Evolutionary conservation across 1,140 invertebrate species (phyloP).

Genomic region (Ostrea denselamellosa): DNA sequence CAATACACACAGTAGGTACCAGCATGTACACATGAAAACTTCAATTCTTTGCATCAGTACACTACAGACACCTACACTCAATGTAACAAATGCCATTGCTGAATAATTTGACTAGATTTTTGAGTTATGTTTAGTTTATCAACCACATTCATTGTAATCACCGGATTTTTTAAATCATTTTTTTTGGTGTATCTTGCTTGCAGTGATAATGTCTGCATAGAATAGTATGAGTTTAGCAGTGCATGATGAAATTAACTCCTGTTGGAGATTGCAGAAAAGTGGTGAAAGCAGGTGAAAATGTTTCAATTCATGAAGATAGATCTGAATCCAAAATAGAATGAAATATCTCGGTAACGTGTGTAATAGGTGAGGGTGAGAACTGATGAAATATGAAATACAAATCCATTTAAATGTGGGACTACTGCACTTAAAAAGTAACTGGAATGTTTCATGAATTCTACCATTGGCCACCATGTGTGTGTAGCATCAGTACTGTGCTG

Average conservation of each 20-base stretch:
- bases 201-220: background rate
- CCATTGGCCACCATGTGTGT: background rate
- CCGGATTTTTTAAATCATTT: no score
- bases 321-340: no score
- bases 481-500: background rate
- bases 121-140: background rate
- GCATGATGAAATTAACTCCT: background rate
- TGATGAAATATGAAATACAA: constrained; percentile 1
- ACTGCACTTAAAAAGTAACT: background rate
- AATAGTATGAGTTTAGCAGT: background rate
- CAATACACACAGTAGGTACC: background rate
- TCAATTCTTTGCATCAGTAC: background rate
- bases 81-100: background rate
- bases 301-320: no score
- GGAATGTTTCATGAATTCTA: constrained; percentile 17
- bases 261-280: no score
- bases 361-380: background rate
- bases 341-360: background rate
- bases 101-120: constrained; percentile 8
- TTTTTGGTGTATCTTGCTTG: background rate
- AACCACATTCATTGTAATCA: background rate
- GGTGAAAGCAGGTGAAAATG: no score
- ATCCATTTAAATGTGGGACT: background rate
- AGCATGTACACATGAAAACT: background rate
- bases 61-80: background rate